phyloP scores from a whole-genome alignment of 2,888 invertebrate species.

The Stegana nigrithorax region DNA sequence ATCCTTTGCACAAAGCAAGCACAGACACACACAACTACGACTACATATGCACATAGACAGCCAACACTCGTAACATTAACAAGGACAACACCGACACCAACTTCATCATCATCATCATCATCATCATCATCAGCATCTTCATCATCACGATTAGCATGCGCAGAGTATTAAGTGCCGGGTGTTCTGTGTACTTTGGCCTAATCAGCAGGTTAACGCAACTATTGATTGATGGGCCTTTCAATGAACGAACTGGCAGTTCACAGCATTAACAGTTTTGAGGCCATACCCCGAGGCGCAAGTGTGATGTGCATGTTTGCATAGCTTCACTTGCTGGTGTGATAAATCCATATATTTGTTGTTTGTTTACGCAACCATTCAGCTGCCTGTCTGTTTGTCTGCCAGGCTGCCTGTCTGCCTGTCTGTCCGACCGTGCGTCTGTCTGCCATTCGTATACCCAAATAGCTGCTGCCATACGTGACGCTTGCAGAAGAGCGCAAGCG shows the following conservation, averaged over 20 bases:
- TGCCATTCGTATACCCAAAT: too few species aligned
- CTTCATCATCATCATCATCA: too few species aligned
- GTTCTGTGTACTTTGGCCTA: constrained; percentile 11
- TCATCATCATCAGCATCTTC: too few species aligned
- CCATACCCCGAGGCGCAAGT: too few species aligned
- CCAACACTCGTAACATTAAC: background rate
- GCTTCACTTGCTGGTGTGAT: background rate
- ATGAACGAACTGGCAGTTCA: background rate
- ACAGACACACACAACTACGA: background rate
- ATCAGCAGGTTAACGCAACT: constrained; percentile 18
- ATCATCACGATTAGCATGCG: too few species aligned
- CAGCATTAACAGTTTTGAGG: too few species aligned
- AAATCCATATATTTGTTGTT: too few species aligned
- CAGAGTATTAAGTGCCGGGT: constrained; percentile 1
- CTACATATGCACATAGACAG: background rate
- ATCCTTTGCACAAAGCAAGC: background rate
- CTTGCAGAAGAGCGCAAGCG: too few species aligned
- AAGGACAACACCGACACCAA: background rate
- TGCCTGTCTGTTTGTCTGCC: background rate
- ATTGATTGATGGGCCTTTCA: constrained; percentile 16
- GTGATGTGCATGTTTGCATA: background rate
- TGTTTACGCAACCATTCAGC: too few species aligned
- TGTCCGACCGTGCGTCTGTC: too few species aligned
- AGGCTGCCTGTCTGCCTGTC: background rate
- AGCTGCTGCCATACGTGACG: too few species aligned